Evolutionary conservation across 2,113 vertebrate species (phyloP).

Genomic region (Xyliphius kryptos): DNA sequence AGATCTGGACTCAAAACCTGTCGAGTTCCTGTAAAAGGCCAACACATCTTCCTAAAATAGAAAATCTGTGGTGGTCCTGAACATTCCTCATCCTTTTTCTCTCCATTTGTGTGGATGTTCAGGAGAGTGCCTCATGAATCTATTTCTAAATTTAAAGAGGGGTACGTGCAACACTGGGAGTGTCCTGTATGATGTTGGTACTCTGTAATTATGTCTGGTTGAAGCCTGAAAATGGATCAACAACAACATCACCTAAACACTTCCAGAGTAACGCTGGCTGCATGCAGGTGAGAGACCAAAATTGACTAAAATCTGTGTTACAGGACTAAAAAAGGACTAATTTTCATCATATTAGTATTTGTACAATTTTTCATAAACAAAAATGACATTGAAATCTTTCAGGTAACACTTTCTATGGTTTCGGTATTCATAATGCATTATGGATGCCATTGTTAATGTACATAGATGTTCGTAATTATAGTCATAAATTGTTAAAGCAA

Average conservation of each 20-base stretch:
- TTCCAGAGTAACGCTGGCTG: not conserved
- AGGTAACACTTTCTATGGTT: too few species aligned
- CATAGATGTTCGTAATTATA: too few species aligned
- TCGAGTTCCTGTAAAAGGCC: not conserved
- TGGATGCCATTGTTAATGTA: too few species aligned
- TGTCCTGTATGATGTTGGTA: constrained; percentile 55
- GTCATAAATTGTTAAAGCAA: too few species aligned
- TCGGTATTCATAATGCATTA: too few species aligned
- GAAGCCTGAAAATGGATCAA: constrained; percentile 40
- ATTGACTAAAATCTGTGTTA: too few species aligned
- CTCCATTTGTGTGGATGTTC: constrained; percentile 29
- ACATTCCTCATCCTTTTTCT: not conserved
- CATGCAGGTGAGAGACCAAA: not conserved
- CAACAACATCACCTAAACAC: constrained; percentile 3
- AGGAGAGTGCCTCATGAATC: constrained; percentile 15
- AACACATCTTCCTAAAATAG: constrained; percentile 28
- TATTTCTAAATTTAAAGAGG: constrained; percentile 25
- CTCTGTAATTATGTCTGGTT: constrained; percentile 46
- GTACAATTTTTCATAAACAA: not conserved
- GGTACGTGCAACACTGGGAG: constrained; percentile 49
- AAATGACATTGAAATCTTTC: too few species aligned
- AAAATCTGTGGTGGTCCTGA: not conserved
- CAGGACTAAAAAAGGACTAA: not conserved
- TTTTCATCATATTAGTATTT: not conserved
- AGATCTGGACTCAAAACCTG: not conserved